Conservation (phyloP, 2,797 vertebrate species). For the Falco cherrug region DNA sequence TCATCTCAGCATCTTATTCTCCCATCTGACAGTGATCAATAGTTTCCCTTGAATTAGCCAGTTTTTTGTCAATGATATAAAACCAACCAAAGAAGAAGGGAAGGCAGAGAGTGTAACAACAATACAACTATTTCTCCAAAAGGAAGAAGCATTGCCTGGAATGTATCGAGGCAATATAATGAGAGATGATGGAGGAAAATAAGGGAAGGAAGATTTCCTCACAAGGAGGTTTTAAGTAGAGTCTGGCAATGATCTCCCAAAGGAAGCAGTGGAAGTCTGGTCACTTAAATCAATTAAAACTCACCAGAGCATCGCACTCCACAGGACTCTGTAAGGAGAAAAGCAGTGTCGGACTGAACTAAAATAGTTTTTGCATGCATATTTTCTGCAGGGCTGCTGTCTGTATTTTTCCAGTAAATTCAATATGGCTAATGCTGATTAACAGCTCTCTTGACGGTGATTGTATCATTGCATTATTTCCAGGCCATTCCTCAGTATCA, state of each 20-base stretch:
- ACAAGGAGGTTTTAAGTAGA: conserved; percentile 21
- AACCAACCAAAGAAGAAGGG: background rate
- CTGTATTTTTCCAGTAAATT: conserved; percentile 20
- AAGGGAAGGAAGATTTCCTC: conserved; percentile 30
- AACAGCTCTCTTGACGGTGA: conserved; percentile 6
- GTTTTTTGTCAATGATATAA: background rate
- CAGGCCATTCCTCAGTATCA: background rate
- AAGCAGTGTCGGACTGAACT: background rate
- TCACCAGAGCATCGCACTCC: conserved; percentile 13
- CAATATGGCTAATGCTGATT: conserved; percentile 56
- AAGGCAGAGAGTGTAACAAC: background rate
- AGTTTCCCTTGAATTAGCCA: conserved; percentile 3
- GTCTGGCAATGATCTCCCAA: conserved; percentile 47
- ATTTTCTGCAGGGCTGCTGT: conserved; percentile 20
- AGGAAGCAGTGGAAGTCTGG: conserved; percentile 60
- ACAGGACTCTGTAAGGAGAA: background rate
- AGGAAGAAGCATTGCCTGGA: background rate
- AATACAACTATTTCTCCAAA: background rate
- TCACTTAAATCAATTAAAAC: conserved; percentile 64
- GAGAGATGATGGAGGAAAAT: conserved; percentile 28
- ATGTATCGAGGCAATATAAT: conserved; percentile 1
- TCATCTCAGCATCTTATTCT: background rate
- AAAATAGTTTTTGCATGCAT: conserved; percentile 19
- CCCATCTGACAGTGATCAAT: background rate
- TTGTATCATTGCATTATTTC: conserved; percentile 20